Evolutionary conservation across 92 coral and sea anemone genomes (phyloP).

Genomic region (Nematostella vectensis): DNA sequence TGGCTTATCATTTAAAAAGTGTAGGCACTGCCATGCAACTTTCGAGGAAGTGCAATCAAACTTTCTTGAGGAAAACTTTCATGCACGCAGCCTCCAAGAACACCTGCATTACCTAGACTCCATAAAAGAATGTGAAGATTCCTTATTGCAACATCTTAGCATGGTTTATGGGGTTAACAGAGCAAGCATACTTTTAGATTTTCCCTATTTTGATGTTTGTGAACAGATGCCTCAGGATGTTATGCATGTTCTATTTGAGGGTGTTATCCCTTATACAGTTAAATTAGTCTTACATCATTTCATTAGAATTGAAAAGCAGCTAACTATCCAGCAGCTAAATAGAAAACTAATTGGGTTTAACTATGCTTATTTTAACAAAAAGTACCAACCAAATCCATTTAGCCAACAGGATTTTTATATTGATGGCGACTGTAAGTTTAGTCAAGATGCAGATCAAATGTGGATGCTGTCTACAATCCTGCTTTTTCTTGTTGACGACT

Average conservation of each 20-base stretch:
- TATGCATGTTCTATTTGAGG: constrained; percentile 15
- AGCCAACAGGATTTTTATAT: constrained; percentile 6
- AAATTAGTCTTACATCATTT: constrained; percentile 12
- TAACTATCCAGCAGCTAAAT: constrained; percentile 9
- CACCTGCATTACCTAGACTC: constrained; percentile 7
- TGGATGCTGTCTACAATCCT: constrained; percentile 21
- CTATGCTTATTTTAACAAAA: constrained; percentile 18
- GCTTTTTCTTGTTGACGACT: constrained; percentile 43
- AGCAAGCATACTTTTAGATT: constrained; percentile 14
- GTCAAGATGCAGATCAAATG: constrained; percentile 24
- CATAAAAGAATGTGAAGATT: not conserved
- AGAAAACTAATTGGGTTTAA: constrained; percentile 12
- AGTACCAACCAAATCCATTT: constrained; percentile 11
- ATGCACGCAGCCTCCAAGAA: constrained; percentile 11
- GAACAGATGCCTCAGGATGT: constrained; percentile 7
- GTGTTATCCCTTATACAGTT: constrained; percentile 16
- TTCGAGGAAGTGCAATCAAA: constrained; percentile 1
- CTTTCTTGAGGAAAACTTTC: constrained; percentile 14
- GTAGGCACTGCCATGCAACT: constrained; percentile 16
- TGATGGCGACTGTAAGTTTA: constrained; percentile 10
- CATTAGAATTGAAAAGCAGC: not conserved
- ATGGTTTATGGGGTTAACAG: constrained; percentile 12
- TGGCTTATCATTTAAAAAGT: constrained; percentile 10
- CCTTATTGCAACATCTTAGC: constrained; percentile 10
- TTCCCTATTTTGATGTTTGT: constrained; percentile 14